phyloP scores from a whole-genome alignment of 2,797 vertebrate species.

The Diplodus puntazzo region DNA sequence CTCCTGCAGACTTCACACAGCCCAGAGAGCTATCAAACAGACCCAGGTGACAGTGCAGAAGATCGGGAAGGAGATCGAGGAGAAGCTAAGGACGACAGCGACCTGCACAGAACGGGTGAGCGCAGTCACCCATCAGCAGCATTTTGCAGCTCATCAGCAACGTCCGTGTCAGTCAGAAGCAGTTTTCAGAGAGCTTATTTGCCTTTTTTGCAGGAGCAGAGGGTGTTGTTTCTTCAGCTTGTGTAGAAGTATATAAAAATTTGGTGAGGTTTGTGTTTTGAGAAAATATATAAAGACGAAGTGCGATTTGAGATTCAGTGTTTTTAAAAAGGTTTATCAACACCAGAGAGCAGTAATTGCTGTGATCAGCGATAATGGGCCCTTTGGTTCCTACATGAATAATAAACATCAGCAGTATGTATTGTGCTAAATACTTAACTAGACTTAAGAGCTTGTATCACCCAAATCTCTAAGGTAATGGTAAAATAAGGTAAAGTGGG shows the following conservation, averaged over 20 bases:
- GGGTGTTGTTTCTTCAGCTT: not conserved
- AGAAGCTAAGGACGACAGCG: slow-evolving; percentile 93
- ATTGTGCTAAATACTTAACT: slow-evolving; percentile 26
- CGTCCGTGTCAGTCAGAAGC: not conserved
- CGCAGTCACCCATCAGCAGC: not conserved
- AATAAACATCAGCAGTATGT: slow-evolving; percentile 48
- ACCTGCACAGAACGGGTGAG: slow-evolving; percentile 94
- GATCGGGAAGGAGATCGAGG: slow-evolving; percentile 98
- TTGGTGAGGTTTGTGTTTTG: slow-evolving; percentile 16
- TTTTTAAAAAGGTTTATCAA: slow-evolving; percentile 21
- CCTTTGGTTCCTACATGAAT: slow-evolving; percentile 25
- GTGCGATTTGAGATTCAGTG: not conserved
- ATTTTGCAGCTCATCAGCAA: not conserved
- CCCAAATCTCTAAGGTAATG: slow-evolving; percentile 55
- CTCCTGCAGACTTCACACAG: slow-evolving; percentile 92
- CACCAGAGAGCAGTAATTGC: slow-evolving; percentile 17
- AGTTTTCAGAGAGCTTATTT: not conserved
- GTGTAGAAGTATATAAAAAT: slow-evolving; percentile 19
- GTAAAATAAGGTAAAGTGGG: slow-evolving; percentile 45
- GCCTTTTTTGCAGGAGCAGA: not conserved
- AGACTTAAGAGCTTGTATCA: slow-evolving; percentile 57
- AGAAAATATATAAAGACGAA: slow-evolving; percentile 14
- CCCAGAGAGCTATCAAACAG: slow-evolving; percentile 99
- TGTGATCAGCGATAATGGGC: slow-evolving; percentile 37
- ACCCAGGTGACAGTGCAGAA: slow-evolving; percentile 99